Base-by-base conservation (phyloP, 2,113 vertebrate species). In the Sisor rabdophorus region DNA sequence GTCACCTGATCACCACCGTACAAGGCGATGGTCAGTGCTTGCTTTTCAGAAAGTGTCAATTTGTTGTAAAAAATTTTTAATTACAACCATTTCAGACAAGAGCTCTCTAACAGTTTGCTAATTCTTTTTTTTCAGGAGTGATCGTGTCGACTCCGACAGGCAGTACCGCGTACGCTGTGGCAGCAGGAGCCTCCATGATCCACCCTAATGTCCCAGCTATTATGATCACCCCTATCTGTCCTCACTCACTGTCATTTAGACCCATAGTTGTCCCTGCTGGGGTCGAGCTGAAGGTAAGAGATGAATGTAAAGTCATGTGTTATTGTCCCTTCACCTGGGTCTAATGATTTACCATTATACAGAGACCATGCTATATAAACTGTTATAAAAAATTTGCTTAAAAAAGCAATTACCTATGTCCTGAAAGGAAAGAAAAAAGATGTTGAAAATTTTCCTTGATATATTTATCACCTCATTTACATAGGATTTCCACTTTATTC, bases 151-250 rank as follows among this genome's bases (percentile, higher is more conserved):
- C 91, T 0, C 92, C 92, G 0, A 93, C 92, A 0, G 92, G 92
- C 52, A 93, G 92, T 84, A 93, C 91, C 0, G 91, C 92, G 0
- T 93, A 93, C 0, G 92, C 92, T 0, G 91, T 91, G 0, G 92
- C 92, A 11, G 92, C 92, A 0, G 92, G 92, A 71, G 92, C 92
- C 54, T 93, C 92, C 60, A 93, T 93, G 92, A 93, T 93, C 82
- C 92, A 93, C 81, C 92, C 91, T 36, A 93, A 93, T 4, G 92
- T 93, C 1, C 92, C 92, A 0, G 92, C 92, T 84, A 93, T 93
- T 85, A 92, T 93, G 90, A 91, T 93, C 79, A 93, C 92, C 1
- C 92, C 92, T 69, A 93, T 93, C 87, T 93, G 92, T 77, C 92
- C 92, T 0, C 92, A 93, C 85, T 93, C 92, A 0, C 92, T 93